A percentile compares a stretch with the other conserved stretches of the same genome.
Conservation (phyloP, 1,140 invertebrate species). For the Dendrolimus punctatus region DNA sequence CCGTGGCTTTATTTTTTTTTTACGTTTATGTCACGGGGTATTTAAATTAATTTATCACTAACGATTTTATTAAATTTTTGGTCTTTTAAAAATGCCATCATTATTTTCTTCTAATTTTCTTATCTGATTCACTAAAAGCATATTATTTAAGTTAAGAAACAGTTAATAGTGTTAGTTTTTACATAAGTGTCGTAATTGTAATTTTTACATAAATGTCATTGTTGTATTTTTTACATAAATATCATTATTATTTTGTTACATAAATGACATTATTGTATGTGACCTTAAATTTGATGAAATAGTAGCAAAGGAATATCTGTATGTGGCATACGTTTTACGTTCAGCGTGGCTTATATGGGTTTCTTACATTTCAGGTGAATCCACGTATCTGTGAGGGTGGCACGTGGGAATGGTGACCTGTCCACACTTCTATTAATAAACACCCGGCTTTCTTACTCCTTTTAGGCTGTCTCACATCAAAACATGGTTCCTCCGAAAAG, state of each 20-base stretch:
- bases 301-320: slow-evolving; percentile 10
- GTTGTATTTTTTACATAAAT: neutral
- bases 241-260: slow-evolving; percentile 4
- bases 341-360: slow-evolving; percentile 41
- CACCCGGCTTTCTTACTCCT: slow-evolving; percentile 29
- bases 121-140: too few species aligned
- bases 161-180: too few species aligned
- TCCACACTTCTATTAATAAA: slow-evolving; percentile 39
- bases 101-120: too few species aligned
- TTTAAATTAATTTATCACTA: neutral
- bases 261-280: neutral
- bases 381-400: slow-evolving; percentile 70
- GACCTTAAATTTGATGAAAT: slow-evolving; percentile 13
- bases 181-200: too few species aligned
- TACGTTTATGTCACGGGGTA: neutral
- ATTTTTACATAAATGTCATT: too few species aligned
- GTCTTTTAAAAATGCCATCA: slow-evolving; percentile 11
- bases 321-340: slow-evolving; percentile 27
- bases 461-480: slow-evolving; percentile 1
- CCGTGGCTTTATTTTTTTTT: neutral
- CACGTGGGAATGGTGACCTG: slow-evolving; percentile 37
- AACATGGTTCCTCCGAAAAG: slow-evolving; percentile 3
- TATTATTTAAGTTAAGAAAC: too few species aligned
- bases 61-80: slow-evolving; percentile 17
- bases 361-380: slow-evolving; percentile 70